Conservation (phyloP, 2,888 invertebrate species). For the Timandra comae region DNA sequence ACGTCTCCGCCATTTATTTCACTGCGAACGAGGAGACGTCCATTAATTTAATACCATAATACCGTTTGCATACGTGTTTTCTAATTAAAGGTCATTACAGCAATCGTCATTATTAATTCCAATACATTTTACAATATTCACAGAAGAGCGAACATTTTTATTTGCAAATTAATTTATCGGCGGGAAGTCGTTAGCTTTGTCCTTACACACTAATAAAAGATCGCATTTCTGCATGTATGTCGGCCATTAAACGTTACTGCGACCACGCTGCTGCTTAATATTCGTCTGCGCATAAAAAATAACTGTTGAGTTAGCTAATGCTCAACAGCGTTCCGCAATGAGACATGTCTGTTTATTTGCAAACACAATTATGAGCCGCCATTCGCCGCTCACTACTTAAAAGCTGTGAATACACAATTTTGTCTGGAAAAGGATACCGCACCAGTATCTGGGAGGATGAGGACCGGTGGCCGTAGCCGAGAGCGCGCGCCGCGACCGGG, state of each 20-base stretch:
- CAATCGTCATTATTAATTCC: constrained; percentile 33
- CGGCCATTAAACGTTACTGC: constrained; percentile 39
- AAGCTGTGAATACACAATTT: too few relatives aligned
- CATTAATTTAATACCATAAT: too few relatives aligned
- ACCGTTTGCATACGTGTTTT: constrained; percentile 29
- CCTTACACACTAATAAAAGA: constrained; percentile 31
- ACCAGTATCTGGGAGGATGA: too few relatives aligned
- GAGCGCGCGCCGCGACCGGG: constrained; percentile 16
- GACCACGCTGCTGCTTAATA: constrained; percentile 33
- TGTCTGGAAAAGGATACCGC: too few relatives aligned
- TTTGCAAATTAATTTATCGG: constrained; percentile 45
- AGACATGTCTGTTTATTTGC: constrained; percentile 3
- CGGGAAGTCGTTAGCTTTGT: constrained; percentile 39
- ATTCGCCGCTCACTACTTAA: background rate
- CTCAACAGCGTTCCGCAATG: constrained; percentile 20
- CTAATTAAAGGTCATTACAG: constrained; percentile 29
- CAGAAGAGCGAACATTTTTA: constrained; percentile 27
- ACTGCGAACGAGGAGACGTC: too few relatives aligned
- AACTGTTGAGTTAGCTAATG: constrained; percentile 31
- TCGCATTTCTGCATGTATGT: constrained; percentile 34
- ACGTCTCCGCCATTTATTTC: too few relatives aligned
- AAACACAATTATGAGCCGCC: background rate
- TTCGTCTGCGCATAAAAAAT: constrained; percentile 38
- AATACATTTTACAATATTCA: constrained; percentile 26
- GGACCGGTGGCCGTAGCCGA: constrained; percentile 2